Percentiles rank a stretch among this genome's conserved stretches.
These are phyloP conservation scores for Lithosia quadra DNA, from an alignment of 2,888 invertebrate species.

Conservation along the genomic window DNA sequence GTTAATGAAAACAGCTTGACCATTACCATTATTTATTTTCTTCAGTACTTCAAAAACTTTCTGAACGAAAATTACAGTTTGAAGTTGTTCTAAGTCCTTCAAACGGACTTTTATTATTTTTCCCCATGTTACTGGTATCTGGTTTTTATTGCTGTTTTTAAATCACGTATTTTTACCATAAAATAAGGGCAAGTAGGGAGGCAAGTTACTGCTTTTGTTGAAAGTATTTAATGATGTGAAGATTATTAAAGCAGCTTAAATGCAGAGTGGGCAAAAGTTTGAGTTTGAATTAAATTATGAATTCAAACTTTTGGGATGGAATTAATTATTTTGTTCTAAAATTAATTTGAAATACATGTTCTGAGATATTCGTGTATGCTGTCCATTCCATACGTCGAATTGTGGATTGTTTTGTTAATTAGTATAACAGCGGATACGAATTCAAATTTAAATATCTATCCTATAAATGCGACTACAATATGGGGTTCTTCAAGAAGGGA, in stretches of 20 bases:
- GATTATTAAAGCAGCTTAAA: constrained; percentile 8
- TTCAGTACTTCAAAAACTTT: not conserved
- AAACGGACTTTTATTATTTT: constrained; percentile 11
- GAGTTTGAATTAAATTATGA: constrained; percentile 10
- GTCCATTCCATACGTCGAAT: not conserved
- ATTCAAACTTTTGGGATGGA: not conserved
- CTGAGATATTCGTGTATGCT: not conserved
- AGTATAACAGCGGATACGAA: not conserved
- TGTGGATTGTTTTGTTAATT: not conserved
- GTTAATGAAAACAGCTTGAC: not conserved
- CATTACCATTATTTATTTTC: constrained; percentile 5
- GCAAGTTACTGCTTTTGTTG: constrained; percentile 8
- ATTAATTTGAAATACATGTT: not conserved
- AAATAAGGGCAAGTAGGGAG: not conserved
- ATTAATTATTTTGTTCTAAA: constrained; percentile 9
- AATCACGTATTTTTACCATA: constrained; percentile 2
- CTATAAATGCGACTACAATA: too few relatives aligned
- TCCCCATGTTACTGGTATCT: constrained; percentile 6
- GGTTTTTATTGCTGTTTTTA: constrained; percentile 38
- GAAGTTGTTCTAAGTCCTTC: not conserved
- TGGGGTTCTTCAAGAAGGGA: too few relatives aligned
- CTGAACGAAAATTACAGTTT: not conserved
- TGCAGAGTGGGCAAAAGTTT: not conserved
- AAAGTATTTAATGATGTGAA: constrained; percentile 9
- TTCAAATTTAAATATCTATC: not conserved